Percentiles rank a stretch among this genome's conserved stretches.
These are phyloP conservation scores for Drymonia ruficornis DNA, from an alignment of 2,888 invertebrate species.

Conservation along the genomic window DNA sequence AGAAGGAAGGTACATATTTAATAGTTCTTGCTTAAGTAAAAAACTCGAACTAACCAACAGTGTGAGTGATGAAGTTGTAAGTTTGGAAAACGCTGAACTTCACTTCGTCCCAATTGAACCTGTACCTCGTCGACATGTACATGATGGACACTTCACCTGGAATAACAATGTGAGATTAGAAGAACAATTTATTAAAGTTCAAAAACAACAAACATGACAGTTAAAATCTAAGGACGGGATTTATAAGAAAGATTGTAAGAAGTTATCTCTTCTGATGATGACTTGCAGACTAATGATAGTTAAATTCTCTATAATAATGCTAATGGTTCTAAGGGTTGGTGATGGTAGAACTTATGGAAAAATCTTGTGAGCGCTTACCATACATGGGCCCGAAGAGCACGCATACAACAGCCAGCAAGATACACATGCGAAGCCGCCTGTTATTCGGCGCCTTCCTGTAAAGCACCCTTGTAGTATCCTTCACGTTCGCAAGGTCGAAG, in stretches of 20 bases:
- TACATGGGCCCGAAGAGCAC: constrained; percentile 81
- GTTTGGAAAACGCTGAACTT: constrained; percentile 74
- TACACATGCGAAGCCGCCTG: constrained; percentile 64
- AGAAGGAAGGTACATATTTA: too few relatives aligned
- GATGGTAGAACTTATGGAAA: too few relatives aligned
- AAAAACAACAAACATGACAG: background rate
- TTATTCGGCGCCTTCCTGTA: constrained; percentile 72
- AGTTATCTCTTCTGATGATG: too few relatives aligned
- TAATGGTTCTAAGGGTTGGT: too few relatives aligned
- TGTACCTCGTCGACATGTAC: constrained; percentile 70
- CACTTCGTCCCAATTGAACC: constrained; percentile 78
- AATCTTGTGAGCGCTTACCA: constrained; percentile 61
- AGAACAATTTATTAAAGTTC: too few relatives aligned
- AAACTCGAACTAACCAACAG: constrained; percentile 50
- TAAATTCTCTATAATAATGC: too few relatives aligned
- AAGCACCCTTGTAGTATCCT: constrained; percentile 72
- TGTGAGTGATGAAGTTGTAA: constrained; percentile 71
- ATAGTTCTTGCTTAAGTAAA: background rate
- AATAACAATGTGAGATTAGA: constrained; percentile 27
- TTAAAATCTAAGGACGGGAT: too few relatives aligned
- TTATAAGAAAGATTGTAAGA: too few relatives aligned
- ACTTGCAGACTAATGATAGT: too few relatives aligned
- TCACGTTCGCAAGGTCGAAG: constrained; percentile 68
- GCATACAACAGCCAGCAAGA: constrained; percentile 69
- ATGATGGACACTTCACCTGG: constrained; percentile 73